Evolutionary conservation across 2,888 invertebrate genomes (phyloP), one percentile per base, ranked within the genome.

Genomic region (Idaea dimidiata): DNA sequence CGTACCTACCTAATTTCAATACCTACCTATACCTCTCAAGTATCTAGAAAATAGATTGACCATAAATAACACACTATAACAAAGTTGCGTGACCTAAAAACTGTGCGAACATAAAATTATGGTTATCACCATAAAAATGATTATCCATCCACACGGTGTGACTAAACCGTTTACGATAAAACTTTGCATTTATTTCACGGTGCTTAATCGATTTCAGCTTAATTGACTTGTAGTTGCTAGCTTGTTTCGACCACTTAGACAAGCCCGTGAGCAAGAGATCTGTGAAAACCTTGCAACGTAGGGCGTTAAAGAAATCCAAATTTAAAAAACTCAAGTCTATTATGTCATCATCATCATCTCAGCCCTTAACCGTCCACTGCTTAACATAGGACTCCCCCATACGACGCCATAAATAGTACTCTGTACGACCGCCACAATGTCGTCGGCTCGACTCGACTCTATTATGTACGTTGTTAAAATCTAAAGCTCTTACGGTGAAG

Each of bases 101-200:
- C 43, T 43, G 43, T 43, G 43, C 43, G 43, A 43, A 43, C 43
- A 14, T 43, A 43, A 43, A 43, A 43, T 43, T 43, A 43, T 43
- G 43, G 7, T 43, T 43, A 43, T 43, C 2, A 14, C 43, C 43
- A 43, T 43, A 43, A 43, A 43, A 43, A 43, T 43, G 43, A 43
- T 43, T 43, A 43, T 43, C 43, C 43, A 43, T 8, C 43, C 43
- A 43, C 56, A 54, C 54, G 57, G 66, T 69, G 74, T 74, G 43
- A 32, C 67, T 43, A 75, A 74, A 33, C 66, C 65, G 70, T 76
- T 74, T 67, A 53, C 57, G 59, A 59, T 62, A 59, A 58, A 57
- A 57, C 62, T 60, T 16, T 43, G 43, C 33, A 60, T 61, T 65
- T 58, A 65, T 62, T 65, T 55, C 66, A 68, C 66, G 70, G 66